These are phyloP conservation scores for Equus przewalskii DNA, from an alignment of 2,113 vertebrate species.

Conservation along the genomic window DNA sequence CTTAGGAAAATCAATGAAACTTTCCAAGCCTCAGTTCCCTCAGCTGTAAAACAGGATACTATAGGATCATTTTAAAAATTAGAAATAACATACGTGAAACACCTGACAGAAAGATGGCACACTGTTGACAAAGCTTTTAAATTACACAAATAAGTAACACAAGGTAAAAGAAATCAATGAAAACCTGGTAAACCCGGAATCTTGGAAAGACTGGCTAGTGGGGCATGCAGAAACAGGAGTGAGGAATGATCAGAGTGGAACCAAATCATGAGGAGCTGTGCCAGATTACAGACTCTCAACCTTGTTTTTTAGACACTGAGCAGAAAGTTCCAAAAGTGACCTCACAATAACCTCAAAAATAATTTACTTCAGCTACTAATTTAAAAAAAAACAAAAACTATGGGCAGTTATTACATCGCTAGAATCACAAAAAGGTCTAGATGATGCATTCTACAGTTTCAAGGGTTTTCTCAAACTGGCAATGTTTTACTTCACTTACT, in stretches of 20 bases:
- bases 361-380: slow-evolving; percentile 61
- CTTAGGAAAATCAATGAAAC: slow-evolving; percentile 37
- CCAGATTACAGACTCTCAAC: slow-evolving; percentile 40
- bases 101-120: slow-evolving; percentile 16
- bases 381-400: neutral
- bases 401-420: neutral
- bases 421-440: slow-evolving; percentile 51
- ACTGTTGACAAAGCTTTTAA: slow-evolving; percentile 16
- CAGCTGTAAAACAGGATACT: slow-evolving; percentile 16
- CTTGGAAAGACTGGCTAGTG: neutral
- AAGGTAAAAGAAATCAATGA: slow-evolving; percentile 46
- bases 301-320: slow-evolving; percentile 30
- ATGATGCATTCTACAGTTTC: slow-evolving; percentile 14
- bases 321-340: slow-evolving; percentile 49
- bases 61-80: slow-evolving; percentile 7
- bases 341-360: slow-evolving; percentile 43
- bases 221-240: neutral
- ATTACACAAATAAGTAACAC: slow-evolving; percentile 40
- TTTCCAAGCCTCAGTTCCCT: neutral
- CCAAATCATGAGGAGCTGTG: neutral
- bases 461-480: slow-evolving; percentile 31
- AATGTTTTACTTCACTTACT: slow-evolving; percentile 32
- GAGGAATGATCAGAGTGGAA: neutral
- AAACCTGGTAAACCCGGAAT: slow-evolving; percentile 26
- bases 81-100: slow-evolving; percentile 49